Conservation (phyloP, 2,113 vertebrate genomes). For the Myiopsitta monachus region DNA sequence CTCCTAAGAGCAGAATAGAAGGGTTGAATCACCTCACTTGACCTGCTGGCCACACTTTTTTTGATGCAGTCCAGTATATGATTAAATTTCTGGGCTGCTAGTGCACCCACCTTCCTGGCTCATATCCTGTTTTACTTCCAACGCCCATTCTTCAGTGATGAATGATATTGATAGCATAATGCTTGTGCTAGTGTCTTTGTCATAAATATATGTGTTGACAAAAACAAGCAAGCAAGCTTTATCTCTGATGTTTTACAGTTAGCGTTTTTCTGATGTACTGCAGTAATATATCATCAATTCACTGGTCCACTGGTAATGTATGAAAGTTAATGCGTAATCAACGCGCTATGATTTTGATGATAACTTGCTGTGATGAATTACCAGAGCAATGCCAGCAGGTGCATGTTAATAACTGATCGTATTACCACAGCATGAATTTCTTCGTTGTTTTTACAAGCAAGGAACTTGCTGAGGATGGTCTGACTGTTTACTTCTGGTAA, state of each 20-base stretch:
- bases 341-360: not conserved
- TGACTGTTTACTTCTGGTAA: not conserved
- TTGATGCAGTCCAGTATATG: not conserved
- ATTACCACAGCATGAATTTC: not conserved
- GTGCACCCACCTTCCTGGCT: not conserved
- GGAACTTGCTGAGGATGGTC: not conserved
- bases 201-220: not conserved
- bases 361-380: not conserved
- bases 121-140: not conserved
- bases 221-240: not conserved
- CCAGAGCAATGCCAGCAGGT: not conserved
- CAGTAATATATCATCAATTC: not conserved
- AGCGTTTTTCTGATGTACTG: not conserved
- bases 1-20: not conserved
- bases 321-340: conserved; percentile 18
- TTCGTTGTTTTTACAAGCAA: not conserved
- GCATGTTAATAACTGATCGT: not conserved
- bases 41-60: not conserved
- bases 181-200: not conserved
- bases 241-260: not conserved
- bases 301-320: not conserved
- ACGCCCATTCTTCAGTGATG: not conserved
- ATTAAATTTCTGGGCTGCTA: not conserved
- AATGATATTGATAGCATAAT: not conserved
- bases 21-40: not conserved